These are phyloP conservation scores for Formica selysi DNA, from an alignment of 1,140 invertebrate genomes.

Conservation along the genomic window DNA sequence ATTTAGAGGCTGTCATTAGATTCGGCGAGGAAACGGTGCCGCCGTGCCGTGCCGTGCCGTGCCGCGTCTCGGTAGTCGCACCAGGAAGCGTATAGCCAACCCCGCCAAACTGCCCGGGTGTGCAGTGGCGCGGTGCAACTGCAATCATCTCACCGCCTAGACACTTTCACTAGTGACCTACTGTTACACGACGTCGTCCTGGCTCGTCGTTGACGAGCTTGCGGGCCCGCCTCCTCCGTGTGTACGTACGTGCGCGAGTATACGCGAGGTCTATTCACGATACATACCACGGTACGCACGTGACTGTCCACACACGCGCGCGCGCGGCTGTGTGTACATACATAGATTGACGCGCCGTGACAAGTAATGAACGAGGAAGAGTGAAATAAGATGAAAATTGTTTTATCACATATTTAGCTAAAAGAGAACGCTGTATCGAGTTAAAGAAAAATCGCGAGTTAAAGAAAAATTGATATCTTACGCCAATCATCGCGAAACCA, in stretches of 20 bases:
- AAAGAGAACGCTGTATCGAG: too few species aligned
- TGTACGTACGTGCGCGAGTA: conserved; percentile 1
- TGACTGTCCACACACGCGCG: neutral
- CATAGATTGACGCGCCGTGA: neutral
- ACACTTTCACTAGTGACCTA: conserved; percentile 82
- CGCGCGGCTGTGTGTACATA: neutral
- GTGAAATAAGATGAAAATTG: neutral
- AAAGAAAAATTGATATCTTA: neutral
- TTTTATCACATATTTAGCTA: neutral
- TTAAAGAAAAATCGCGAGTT: neutral
- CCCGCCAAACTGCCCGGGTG: conserved; percentile 62
- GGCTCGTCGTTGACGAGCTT: conserved; percentile 71
- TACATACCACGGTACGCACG: conserved; percentile 1
- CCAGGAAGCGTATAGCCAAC: conserved; percentile 68
- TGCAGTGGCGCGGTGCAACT: conserved; percentile 69
- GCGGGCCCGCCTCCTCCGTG: neutral
- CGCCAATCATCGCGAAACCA: neutral
- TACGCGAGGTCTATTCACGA: conserved; percentile 63
- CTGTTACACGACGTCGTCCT: conserved; percentile 77
- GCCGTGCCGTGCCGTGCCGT: conserved; percentile 31
- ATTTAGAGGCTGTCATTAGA: conserved; percentile 40
- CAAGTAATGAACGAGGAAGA: neutral
- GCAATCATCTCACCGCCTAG: conserved; percentile 79
- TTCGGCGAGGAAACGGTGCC: conserved; percentile 54
- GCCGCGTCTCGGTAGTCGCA: conserved; percentile 61